A percentile compares a stretch with the other conserved stretches of the same genome.
phyloP scores from a whole-genome alignment of 2,113 vertebrate genomes.

The Phalacrocorax brasilianus region DNA sequence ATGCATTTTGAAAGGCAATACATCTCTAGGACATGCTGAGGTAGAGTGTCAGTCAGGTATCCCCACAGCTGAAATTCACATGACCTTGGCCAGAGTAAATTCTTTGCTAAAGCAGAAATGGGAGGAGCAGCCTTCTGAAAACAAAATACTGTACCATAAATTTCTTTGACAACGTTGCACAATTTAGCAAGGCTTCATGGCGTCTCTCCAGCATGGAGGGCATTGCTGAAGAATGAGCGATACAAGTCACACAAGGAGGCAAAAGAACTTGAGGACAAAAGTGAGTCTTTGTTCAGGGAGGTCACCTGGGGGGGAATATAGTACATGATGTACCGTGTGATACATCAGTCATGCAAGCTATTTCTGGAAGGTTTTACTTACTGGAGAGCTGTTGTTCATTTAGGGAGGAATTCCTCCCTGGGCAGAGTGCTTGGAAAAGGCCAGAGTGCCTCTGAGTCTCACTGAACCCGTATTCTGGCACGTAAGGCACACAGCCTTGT shows the following conservation, averaged over 20 bases:
- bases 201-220: not conserved
- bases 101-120: constrained; percentile 15
- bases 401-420: constrained; percentile 7
- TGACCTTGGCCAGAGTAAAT: constrained; percentile 13
- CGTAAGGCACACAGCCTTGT: fast-evolving
- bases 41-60: not conserved
- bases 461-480: not conserved
- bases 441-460: not conserved
- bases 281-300: constrained; percentile 34
- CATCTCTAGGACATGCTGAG: not conserved
- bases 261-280: constrained; percentile 26
- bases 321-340: constrained; percentile 26
- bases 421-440: not conserved
- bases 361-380: constrained; percentile 19
- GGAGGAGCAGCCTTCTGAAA: constrained; percentile 6
- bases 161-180: constrained; percentile 50
- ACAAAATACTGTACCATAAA: constrained; percentile 17
- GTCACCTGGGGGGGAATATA: constrained; percentile 23
- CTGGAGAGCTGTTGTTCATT: not conserved
- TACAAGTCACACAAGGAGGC: not conserved
- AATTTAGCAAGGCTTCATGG: not conserved
- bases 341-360: constrained; percentile 19
- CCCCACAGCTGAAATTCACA: not conserved
- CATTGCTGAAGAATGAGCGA: not conserved
- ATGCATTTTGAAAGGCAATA: not conserved